phyloP scores from a whole-genome alignment of 2,113 vertebrate genomes.

The Suncus etruscus region DNA sequence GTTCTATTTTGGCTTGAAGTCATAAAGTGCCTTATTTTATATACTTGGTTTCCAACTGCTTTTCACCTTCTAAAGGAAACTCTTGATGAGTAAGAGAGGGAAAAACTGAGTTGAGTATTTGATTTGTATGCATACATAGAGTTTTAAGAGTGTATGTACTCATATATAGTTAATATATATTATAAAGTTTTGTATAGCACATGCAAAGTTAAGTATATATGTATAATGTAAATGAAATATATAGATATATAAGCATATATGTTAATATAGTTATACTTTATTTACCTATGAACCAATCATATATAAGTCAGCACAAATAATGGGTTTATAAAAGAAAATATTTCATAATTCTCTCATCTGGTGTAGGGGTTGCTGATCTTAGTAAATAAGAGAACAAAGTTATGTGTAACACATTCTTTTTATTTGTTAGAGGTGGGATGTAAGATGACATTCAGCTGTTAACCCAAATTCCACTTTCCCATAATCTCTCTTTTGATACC shows the following conservation, averaged over 20 bases:
- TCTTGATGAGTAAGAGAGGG: not conserved
- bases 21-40: not conserved
- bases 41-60: conserved; percentile 1
- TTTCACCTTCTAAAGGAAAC: not conserved
- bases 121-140: not conserved
- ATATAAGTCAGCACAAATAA: not conserved
- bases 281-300: not conserved
- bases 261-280: conserved; percentile 2
- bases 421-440: too few relatives aligned
- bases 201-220: too few relatives aligned
- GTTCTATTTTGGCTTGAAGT: not conserved
- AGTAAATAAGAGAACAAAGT: conserved; percentile 29
- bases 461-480: too few relatives aligned
- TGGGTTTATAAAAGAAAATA: not conserved
- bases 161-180: not conserved
- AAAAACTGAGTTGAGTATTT: not conserved
- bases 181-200: too few relatives aligned
- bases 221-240: not conserved
- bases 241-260: not conserved
- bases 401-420: not conserved
- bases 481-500: too few relatives aligned
- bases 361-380: not conserved
- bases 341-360: not conserved
- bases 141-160: not conserved
- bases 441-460: too few relatives aligned